Evolutionary conservation across 2,113 vertebrate genomes (phyloP), one percentile per base, ranked within the genome.

Genomic region (Leptobrachium ailaonicum): DNA sequence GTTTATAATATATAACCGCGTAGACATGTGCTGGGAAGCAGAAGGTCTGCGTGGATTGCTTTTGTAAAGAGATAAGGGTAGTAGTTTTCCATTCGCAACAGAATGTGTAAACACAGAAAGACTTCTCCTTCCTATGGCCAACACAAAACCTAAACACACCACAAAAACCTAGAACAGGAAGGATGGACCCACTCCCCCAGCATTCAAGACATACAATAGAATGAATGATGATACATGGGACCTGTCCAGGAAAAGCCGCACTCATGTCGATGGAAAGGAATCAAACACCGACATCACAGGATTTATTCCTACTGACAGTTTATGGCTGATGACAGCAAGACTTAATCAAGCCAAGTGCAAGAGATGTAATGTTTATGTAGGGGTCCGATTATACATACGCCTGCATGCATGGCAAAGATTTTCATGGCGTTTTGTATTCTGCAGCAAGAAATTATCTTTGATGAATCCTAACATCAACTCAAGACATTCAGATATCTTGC

Each of bases 121-220:
- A 4, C 56, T 53, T 20, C 14, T 64, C 44, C 47, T 72, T 64
- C 68, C 69, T 72, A 53, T 1, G 5, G 63, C 13, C 14, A 45
- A 62, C 42, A 62, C 4, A 50, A 71, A 71, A 58, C 53, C 12
- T 71, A 78, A 78, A 78, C 60, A 71, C 32, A 42, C 40, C 63
- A 41, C 42, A 62, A 69, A 63, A 14, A 11, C 7, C 50, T 50
- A 14, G 40, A 42, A 41, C 12, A 66, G 77, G 69, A 79, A 79
- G 77, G 77, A 79, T 79, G 77, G 66, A 42, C 58, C 66, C 20
- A 63, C 43, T 71, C 43, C 66, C 14, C 66, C 13, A 20, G 1
- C 50, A 45, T 32, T 71, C 20, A n/a, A 32, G 41, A 12, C 4
- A 79, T 40, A 64, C 56, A 79, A 71, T 71, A 47, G 54, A 45